phyloP scores from a whole-genome alignment of 2,888 invertebrate species.

The Ametastegia equiseti region DNA sequence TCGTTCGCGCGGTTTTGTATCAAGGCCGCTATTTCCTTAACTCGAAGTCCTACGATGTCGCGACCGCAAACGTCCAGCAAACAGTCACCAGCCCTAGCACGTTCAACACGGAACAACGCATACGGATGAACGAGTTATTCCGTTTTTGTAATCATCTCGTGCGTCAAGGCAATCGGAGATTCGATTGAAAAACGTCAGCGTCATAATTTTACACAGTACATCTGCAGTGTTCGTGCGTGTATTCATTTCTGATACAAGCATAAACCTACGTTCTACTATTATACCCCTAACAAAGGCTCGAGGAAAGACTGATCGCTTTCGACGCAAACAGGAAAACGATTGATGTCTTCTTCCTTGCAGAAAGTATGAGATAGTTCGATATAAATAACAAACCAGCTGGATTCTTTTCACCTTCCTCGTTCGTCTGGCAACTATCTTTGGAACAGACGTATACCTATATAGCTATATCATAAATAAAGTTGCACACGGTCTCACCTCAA shows the following conservation, averaged over 20 bases:
- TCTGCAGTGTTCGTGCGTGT: background rate
- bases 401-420: background rate
- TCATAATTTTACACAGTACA: background rate
- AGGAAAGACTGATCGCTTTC: background rate
- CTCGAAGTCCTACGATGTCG: constrained; percentile 78
- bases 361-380: background rate
- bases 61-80: constrained; percentile 82
- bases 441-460: background rate
- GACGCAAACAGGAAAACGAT: background rate
- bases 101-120: background rate
- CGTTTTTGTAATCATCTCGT: background rate
- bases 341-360: background rate
- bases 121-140: background rate
- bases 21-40: constrained; percentile 76
- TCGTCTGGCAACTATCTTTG: background rate
- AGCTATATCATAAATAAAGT: background rate
- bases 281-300: background rate
- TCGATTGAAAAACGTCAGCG: background rate
- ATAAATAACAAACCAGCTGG: background rate
- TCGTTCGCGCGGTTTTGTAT: constrained; percentile 60
- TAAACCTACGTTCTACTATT: background rate
- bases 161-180: background rate
- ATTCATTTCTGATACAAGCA: no score
- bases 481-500: constrained; percentile 74
- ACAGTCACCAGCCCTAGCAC: constrained; percentile 84